Percentiles rank a stretch among this genome's conserved stretches.
phyloP scores from a whole-genome alignment of 37 sponge, comb jelly and placozoan species.

The Diacarnus erythraeanus region DNA sequence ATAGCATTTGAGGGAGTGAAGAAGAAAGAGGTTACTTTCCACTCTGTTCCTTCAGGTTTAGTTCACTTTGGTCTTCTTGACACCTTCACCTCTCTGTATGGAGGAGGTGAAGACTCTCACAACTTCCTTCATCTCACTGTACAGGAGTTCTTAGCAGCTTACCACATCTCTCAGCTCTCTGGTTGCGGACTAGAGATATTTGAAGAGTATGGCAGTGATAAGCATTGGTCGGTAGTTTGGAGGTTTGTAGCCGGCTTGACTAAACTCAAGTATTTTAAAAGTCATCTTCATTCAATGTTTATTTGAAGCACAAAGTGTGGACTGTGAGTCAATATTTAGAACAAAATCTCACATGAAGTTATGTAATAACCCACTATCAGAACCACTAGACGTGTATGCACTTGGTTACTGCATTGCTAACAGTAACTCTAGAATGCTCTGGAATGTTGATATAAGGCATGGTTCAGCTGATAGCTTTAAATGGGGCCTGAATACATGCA shows the following conservation, averaged over 20 bases:
- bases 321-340: no score
- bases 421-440: background rate
- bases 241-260: constrained; percentile 43
- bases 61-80: constrained; percentile 35
- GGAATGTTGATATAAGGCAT: background rate
- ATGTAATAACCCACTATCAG: background rate
- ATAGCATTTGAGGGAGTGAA: constrained; percentile 26
- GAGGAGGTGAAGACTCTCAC: constrained; percentile 11
- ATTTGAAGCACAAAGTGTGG: constrained; percentile 40
- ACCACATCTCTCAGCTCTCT: constrained; percentile 11
- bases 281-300: constrained; percentile 14
- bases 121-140: constrained; percentile 52
- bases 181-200: constrained; percentile 3
- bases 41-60: constrained; percentile 13
- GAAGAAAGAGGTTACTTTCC: constrained; percentile 27
- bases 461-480: background rate
- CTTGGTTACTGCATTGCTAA: constrained; percentile 29
- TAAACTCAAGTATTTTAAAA: background rate
- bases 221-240: constrained; percentile 5
- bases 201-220: background rate
- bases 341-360: no score
- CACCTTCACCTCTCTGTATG: background rate
- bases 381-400: constrained; percentile 6
- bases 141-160: constrained; percentile 58
- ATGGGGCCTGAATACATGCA: background rate